A percentile compares a stretch with the other conserved stretches of the same genome.
Conservation (phyloP, 1,140 invertebrate genomes). For the Bombus confusus region DNA sequence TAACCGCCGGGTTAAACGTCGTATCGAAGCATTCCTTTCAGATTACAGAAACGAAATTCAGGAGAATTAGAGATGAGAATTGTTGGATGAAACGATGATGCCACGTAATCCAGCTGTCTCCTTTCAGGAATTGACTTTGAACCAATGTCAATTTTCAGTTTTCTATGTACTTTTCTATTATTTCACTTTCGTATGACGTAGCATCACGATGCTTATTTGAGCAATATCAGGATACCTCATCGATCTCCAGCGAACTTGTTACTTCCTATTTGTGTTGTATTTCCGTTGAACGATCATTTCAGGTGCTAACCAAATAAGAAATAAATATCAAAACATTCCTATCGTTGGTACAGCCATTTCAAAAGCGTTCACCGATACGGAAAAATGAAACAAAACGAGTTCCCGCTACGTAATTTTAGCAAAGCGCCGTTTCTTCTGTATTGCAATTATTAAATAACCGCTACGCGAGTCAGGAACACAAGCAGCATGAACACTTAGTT, state of each 20-base stretch:
- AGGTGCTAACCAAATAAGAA: not conserved
- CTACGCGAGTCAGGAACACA: not conserved
- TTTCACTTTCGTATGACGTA: not conserved
- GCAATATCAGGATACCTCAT: not conserved
- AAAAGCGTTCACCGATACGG: too few species aligned
- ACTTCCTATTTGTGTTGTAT: not conserved
- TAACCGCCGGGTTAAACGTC: not conserved
- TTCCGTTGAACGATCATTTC: too few species aligned
- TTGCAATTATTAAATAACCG: constrained; percentile 29
- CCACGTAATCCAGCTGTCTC: not conserved
- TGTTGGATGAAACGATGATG: not conserved
- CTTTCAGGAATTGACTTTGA: too few species aligned
- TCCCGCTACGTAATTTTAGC: not conserved
- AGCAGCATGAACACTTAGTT: not conserved
- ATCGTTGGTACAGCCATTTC: not conserved
- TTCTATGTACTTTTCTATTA: not conserved
- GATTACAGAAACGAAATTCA: not conserved
- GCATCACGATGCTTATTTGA: not conserved
- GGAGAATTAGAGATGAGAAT: not conserved
- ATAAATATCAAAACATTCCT: not conserved
- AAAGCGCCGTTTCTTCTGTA: not conserved
- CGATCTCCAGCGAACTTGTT: not conserved
- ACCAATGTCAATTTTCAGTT: not conserved
- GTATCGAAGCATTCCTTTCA: not conserved
- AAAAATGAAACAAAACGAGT: not conserved